Percentiles rank a stretch among this genome's conserved stretches.
These are phyloP conservation scores for Drosophila parvula DNA, from an alignment of 1,140 invertebrate species.

Conservation along the genomic window DNA sequence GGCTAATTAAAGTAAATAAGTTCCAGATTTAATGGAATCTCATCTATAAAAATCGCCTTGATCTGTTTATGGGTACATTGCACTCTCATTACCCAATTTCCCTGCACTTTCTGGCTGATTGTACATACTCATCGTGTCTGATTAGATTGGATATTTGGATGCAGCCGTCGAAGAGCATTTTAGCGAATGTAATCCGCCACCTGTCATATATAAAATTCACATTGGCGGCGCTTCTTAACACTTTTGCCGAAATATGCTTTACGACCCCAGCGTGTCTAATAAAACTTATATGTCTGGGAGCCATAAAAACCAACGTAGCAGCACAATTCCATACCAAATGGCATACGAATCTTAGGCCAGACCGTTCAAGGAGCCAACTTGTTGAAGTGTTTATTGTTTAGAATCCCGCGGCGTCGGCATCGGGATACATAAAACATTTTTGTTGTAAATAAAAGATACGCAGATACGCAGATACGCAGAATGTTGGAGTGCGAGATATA, in stretches of 20 bases:
- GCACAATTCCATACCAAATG: conserved; percentile 18
- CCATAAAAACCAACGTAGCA: conserved; percentile 50
- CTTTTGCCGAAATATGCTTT: conserved; percentile 53
- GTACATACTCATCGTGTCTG: conserved; percentile 4
- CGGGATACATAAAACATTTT: conserved; percentile 60
- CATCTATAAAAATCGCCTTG: not conserved
- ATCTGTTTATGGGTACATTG: not conserved
- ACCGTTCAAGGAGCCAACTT: conserved; percentile 50
- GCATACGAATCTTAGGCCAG: conserved; percentile 27
- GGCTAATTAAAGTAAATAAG: conserved; percentile 30
- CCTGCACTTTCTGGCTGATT: not conserved
- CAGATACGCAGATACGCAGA: conserved; percentile 12
- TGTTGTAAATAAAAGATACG: conserved; percentile 31
- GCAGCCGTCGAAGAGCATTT: conserved; percentile 9
- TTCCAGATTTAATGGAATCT: conserved; percentile 8
- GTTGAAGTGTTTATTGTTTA: conserved; percentile 71
- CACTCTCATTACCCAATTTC: conserved; percentile 5
- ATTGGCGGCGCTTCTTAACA: conserved; percentile 30
- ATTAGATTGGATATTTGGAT: conserved; percentile 16
- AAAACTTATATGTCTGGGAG: conserved; percentile 58
- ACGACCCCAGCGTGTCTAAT: conserved; percentile 60
- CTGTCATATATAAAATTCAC: conserved; percentile 48
- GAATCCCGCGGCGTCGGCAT: conserved; percentile 41
- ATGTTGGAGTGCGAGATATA: conserved; percentile 10
- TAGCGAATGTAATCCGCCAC: conserved; percentile 12